phyloP scores from a whole-genome alignment of 2,888 invertebrate genomes.

The Teleiodes luculella region DNA sequence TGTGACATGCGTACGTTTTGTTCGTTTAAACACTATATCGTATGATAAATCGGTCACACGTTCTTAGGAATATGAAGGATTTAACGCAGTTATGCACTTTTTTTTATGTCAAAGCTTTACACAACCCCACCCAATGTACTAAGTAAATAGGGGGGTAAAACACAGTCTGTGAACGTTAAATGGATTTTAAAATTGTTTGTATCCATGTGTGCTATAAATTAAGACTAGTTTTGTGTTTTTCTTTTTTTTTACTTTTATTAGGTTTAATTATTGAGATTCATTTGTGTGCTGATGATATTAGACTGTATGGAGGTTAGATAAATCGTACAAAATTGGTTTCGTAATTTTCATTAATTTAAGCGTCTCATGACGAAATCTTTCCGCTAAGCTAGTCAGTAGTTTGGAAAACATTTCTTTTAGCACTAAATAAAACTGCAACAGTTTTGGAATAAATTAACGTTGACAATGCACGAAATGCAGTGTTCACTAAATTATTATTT shows the following conservation, averaged over 20 bases:
- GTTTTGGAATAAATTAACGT: background rate
- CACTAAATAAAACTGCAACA: too few relatives aligned
- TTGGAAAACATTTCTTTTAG: background rate
- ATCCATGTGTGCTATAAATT: background rate
- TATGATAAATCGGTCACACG: background rate
- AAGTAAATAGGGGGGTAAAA: too few relatives aligned
- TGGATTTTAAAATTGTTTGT: too few relatives aligned
- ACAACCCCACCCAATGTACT: too few relatives aligned
- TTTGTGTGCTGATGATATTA: background rate
- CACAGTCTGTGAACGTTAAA: too few relatives aligned
- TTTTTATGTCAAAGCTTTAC: too few relatives aligned
- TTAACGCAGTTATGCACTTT: too few relatives aligned
- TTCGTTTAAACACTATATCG: background rate
- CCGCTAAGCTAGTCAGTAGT: too few relatives aligned
- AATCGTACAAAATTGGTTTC: background rate
- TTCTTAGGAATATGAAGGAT: too few relatives aligned
- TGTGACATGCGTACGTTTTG: background rate
- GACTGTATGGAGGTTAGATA: background rate
- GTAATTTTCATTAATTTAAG: too few relatives aligned
- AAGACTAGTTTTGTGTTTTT: background rate
- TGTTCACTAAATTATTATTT: too few relatives aligned
- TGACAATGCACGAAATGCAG: too few relatives aligned
- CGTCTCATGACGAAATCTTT: background rate
- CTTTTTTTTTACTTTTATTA: background rate
- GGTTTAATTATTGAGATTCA: background rate